Evolutionary conservation across 2,113 vertebrate genomes (phyloP), one percentile per base, ranked within the genome.

Genomic region (Nanorana parkeri): DNA sequence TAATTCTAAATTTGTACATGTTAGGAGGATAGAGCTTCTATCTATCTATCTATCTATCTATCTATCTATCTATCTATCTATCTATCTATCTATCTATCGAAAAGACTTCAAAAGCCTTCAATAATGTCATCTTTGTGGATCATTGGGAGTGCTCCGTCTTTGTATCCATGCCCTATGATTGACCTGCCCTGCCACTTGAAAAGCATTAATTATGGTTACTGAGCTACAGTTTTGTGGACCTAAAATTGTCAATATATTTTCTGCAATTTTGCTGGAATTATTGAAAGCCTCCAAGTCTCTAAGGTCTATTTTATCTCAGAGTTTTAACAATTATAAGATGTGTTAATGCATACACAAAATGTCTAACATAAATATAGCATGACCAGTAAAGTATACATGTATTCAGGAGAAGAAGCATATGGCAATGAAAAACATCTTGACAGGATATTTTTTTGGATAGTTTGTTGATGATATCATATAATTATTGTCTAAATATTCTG

Each of bases 211-310:
- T 54, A 10, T 77, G 36, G 20, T 65, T 26, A 19, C 36, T 20
- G 36, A 77, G 32, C 52, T 77, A 65, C 11, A 77, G 52, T 80
- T 80, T 64, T 80, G 78, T 64, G 60, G 69, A 24, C 21, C 55
- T 15, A 72, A 61, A 8, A 24, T 71, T 2, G 41, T 80, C 20
- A 32, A 72, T 64, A 71, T 47, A 64, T 64, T 54, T 73, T 71
- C 26, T 80, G 78, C 16, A 67, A 80, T 64, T 52, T 71, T 73
- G 24, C 36, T 23, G 54, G 66, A n/a, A 32, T 89, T 61, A 52
- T 86, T 19, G 71, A 65, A 64, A n/a, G n/a, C n/a, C n/a, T n/a
- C n/a, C n/a, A n/a, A n/a, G n/a, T n/a, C n/a, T n/a, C n/a, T n/a
- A n/a, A n/a, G n/a, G n/a, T n/a, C n/a, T n/a, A n/a, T n/a, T n/a